Conservation (phyloP, 2,797 vertebrate genomes). For the Buceros bicornis region DNA sequence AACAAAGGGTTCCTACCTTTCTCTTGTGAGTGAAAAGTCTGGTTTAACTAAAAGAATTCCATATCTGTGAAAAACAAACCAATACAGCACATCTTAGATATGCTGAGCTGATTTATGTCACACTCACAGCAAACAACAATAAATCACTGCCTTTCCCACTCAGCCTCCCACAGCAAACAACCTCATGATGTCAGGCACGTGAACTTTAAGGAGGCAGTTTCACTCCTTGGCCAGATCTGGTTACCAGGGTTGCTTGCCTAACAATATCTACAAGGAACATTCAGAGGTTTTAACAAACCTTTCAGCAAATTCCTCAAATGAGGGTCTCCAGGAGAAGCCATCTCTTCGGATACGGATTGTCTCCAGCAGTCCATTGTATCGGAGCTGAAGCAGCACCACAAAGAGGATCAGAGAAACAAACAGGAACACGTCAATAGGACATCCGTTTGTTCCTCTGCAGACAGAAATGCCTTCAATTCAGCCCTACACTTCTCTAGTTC, state of each 20-base stretch:
- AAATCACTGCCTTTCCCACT: not conserved
- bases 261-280: not conserved
- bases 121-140: not conserved
- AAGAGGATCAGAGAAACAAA: not conserved
- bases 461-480: not conserved
- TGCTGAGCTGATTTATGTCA: not conserved
- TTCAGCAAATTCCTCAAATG: slow-evolving; percentile 81
- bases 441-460: not conserved
- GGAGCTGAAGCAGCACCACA: slow-evolving; percentile 68
- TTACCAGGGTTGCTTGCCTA: not conserved
- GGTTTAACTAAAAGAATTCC: slow-evolving; percentile 81
- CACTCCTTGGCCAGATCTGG: not conserved
- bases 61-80: slow-evolving; percentile 74
- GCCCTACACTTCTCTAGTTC: not conserved
- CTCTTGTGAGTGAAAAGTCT: slow-evolving; percentile 69
- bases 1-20: slow-evolving; percentile 73
- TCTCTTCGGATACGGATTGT: slow-evolving; percentile 83
- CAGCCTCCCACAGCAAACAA: not conserved
- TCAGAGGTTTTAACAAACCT: slow-evolving; percentile 69
- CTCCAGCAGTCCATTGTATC: slow-evolving; percentile 84
- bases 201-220: not conserved
- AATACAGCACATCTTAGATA: not conserved
- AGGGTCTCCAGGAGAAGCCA: slow-evolving; percentile 84
- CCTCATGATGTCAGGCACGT: not conserved
- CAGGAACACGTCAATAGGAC: not conserved